Evolutionary conservation across 2,888 invertebrate species (phyloP), one percentile per base, ranked within the genome.

Genomic region (Macrophya annulata): DNA sequence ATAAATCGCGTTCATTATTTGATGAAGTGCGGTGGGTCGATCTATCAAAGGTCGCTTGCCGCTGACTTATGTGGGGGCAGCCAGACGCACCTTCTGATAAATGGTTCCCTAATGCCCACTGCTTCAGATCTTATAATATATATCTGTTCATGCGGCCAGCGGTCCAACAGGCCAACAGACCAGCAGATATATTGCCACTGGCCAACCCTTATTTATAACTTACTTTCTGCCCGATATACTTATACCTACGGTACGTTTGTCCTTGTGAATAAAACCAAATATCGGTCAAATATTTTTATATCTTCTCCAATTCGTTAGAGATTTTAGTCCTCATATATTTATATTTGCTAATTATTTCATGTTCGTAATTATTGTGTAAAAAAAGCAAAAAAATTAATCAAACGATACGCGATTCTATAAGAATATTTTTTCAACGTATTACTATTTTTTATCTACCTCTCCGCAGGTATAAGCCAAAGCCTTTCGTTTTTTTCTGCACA

Each of bases 391-490:
- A 31, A 25, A 62, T 21, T 9, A 62, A 62, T 62, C 3, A 31
- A 25, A 25, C 12, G 3, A 62, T 12, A 62, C 10, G 21, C 21
- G 25, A 62, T 62, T 21, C 62, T 62, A 15, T 15, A 12, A 25
- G 25, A 31, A 12, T 12, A 62, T 12, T 62, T 62, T 31, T 25
- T 25, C 12, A 31, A 21, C 62, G 25, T 62, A 55, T 55, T 6
- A 55, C 55, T 55, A 55, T 55, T 55, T 55, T n/a, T 55, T 8
- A 51, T 84, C n/a, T 84, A 45, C 43, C 51, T 59, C 59, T 88
- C 84, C 86, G 85, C 89, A 88, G 88, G 88, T 88, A 88, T 31
- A 31, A 31, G 84, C 83, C 79, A 21, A 79, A 77, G 62, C 21
- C 21, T n/a, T 17, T 9, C 37, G 15, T 37, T 62, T 81, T 81